phyloP scores from a whole-genome alignment of 2,888 invertebrate species.

The Chrysodeixis includens region DNA sequence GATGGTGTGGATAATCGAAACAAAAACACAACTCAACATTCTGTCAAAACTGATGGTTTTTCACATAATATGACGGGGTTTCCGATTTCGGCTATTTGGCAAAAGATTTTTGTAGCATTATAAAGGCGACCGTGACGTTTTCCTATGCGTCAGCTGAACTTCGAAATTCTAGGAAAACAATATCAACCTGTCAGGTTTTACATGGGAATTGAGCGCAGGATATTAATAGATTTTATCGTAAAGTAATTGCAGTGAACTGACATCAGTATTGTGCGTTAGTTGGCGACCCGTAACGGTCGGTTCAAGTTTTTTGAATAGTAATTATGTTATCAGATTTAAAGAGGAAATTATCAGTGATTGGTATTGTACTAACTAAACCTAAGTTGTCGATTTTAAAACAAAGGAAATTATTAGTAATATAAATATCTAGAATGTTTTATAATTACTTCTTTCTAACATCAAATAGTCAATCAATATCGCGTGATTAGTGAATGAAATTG shows the following conservation, averaged over 20 bases:
- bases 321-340: background rate
- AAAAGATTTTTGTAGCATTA: too few species aligned
- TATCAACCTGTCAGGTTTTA: background rate
- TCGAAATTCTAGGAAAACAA: too few species aligned
- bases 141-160: too few species aligned
- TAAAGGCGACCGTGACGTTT: too few species aligned
- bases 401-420: background rate
- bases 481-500: background rate
- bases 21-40: too few species aligned
- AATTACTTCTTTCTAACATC: background rate
- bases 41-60: too few species aligned
- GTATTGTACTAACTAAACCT: background rate
- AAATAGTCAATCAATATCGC: background rate
- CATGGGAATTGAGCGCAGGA: background rate
- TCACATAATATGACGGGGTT: too few species aligned
- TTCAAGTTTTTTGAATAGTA: background rate
- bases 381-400: background rate
- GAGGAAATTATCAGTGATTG: constrained; percentile 2
- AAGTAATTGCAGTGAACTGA: constrained; percentile 1
- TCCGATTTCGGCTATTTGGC: too few species aligned
- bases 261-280: background rate
- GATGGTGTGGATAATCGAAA: too few species aligned
- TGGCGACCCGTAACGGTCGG: background rate
- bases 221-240: background rate
- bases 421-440: background rate